These are phyloP conservation scores for Hypolimnas misippus DNA, from an alignment of 2,888 invertebrate species.

Conservation along the genomic window DNA sequence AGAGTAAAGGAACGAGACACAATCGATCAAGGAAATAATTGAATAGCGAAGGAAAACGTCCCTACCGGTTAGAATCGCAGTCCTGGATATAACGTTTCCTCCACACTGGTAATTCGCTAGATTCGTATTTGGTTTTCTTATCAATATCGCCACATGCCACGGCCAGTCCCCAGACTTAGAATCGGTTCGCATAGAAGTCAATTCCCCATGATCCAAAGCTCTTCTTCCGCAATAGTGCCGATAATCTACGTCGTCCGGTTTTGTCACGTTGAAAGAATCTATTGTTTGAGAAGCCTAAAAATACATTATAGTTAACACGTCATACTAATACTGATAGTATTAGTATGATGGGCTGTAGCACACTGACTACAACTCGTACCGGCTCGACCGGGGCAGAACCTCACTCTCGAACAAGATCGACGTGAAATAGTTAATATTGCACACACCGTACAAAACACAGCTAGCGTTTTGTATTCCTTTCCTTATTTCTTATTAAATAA, in stretches of 20 bases:
- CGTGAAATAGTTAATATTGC: too few relatives aligned
- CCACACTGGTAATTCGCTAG: constrained; percentile 64
- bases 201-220: constrained; percentile 63
- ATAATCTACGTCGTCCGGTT: constrained; percentile 43
- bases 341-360: too few relatives aligned
- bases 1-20: constrained; percentile 1
- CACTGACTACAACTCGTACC: too few relatives aligned
- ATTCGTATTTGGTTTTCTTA: constrained; percentile 47
- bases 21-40: constrained; percentile 20
- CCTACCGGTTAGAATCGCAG: constrained; percentile 71
- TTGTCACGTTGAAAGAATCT: constrained; percentile 23
- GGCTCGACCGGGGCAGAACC: too few relatives aligned
- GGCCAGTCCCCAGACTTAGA: constrained; percentile 74
- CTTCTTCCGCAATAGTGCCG: constrained; percentile 68
- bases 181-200: constrained; percentile 63
- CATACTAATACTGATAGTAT: too few relatives aligned
- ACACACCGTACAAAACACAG: too few relatives aligned
- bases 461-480: too few relatives aligned
- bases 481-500: too few relatives aligned
- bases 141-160: constrained; percentile 72
- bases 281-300: constrained; percentile 26
- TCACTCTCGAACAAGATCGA: too few relatives aligned
- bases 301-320: not conserved
- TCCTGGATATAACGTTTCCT: constrained; percentile 71
- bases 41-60: constrained; percentile 26